These are phyloP conservation scores for Epirrhoe alternata DNA, from an alignment of 2,888 invertebrate genomes.

Conservation along the genomic window DNA sequence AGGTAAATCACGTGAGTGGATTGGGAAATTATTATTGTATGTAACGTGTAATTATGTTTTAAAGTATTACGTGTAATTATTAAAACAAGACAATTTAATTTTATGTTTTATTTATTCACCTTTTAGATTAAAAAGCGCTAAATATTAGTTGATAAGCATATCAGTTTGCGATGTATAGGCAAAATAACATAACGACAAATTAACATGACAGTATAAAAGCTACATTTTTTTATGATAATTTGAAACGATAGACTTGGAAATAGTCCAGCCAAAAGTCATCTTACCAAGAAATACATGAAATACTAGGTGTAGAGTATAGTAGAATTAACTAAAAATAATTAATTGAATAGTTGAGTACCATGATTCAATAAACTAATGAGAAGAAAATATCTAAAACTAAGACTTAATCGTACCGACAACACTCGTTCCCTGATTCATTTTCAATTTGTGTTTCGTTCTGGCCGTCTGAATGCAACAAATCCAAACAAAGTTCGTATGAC, in stretches of 20 bases:
- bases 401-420: neutral
- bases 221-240: slow-evolving; percentile 9
- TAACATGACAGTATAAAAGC: slow-evolving; percentile 2
- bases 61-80: slow-evolving; percentile 85
- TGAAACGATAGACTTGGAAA: slow-evolving; percentile 11
- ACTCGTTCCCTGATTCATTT: neutral
- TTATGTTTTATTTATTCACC: slow-evolving; percentile 56
- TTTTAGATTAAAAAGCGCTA: slow-evolving; percentile 1
- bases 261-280: slow-evolving; percentile 14
- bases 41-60: slow-evolving; percentile 84
- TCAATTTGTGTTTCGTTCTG: neutral
- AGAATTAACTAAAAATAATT: slow-evolving; percentile 1
- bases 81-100: slow-evolving; percentile 83
- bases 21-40: slow-evolving; percentile 84
- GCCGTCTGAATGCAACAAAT: neutral
- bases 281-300: neutral
- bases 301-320: neutral
- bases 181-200: slow-evolving; percentile 7
- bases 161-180: slow-evolving; percentile 5
- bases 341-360: slow-evolving; percentile 28
- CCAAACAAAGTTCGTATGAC: neutral
- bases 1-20: slow-evolving; percentile 77
- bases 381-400: slow-evolving; percentile 40
- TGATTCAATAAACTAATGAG: slow-evolving; percentile 38
- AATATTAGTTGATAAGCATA: slow-evolving; percentile 14